Percentiles rank a stretch among this genome's conserved stretches.
phyloP scores from a whole-genome alignment of 2,888 invertebrate species.

The Meandrusa payeni region DNA sequence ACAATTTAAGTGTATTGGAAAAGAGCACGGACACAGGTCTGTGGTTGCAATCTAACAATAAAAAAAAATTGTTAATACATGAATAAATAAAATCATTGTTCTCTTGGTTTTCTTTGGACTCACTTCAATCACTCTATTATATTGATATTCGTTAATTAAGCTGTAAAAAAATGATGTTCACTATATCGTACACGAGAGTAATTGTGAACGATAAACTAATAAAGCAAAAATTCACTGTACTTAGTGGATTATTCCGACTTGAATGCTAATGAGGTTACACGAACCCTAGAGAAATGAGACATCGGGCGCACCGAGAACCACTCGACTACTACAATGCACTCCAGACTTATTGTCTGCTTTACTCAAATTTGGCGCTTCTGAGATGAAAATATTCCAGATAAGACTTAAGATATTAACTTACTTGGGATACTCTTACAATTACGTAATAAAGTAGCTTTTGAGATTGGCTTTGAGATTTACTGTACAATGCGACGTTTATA shows the following conservation, averaged over 20 bases:
- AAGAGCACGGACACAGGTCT: no score
- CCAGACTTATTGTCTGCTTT: slow-evolving; percentile 19
- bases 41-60: no score
- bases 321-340: slow-evolving; percentile 1
- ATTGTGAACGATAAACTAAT: slow-evolving; percentile 3
- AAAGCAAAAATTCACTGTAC: slow-evolving; percentile 4
- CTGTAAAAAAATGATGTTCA: no score
- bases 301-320: background rate
- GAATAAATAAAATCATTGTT: no score
- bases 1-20: no score
- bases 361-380: slow-evolving; percentile 13
- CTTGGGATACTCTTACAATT: background rate
- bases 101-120: no score
- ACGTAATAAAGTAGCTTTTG: background rate
- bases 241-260: slow-evolving; percentile 2
- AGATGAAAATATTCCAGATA: slow-evolving; percentile 8
- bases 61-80: no score
- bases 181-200: no score
- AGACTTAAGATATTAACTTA: slow-evolving; percentile 3
- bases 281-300: slow-evolving; percentile 21
- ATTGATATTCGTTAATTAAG: no score
- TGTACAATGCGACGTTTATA: no score
- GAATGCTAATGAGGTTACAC: slow-evolving; percentile 21
- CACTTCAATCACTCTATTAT: no score
- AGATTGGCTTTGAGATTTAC: no score